These are phyloP conservation scores for Danio albolineatus DNA, from an alignment of 2,797 vertebrate species.

Conservation along the genomic window DNA sequence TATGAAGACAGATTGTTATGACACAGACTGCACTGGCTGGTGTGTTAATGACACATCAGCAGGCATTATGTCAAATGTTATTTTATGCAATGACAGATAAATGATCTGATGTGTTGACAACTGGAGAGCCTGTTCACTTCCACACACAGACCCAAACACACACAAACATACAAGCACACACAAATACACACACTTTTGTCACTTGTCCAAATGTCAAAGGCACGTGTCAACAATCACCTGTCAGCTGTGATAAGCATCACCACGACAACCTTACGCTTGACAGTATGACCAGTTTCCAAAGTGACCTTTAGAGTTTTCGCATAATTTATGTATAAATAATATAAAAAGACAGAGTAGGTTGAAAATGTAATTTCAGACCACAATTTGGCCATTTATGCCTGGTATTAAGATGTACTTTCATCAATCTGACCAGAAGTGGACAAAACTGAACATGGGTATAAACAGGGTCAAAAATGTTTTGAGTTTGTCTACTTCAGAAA, in stretches of 20 bases:
- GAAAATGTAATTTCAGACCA: background rate
- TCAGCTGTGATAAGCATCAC: constrained; percentile 17
- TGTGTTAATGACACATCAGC: constrained; percentile 52
- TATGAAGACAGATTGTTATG: constrained; percentile 36
- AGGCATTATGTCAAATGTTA: constrained; percentile 42
- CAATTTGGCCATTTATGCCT: background rate
- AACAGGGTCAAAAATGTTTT: too few relatives aligned
- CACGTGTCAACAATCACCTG: constrained; percentile 30
- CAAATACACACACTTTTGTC: constrained; percentile 11
- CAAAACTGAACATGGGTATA: too few relatives aligned
- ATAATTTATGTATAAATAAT: background rate
- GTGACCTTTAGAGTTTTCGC: background rate
- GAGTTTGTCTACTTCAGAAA: too few relatives aligned
- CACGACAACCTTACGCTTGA: constrained; percentile 39
- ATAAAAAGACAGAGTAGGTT: background rate
- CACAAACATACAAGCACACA: background rate
- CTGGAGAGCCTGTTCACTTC: background rate
- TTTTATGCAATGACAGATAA: constrained; percentile 32
- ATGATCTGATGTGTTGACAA: constrained; percentile 40
- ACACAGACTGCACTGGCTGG: constrained; percentile 21
- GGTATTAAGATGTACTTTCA: too few relatives aligned
- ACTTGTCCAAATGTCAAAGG: constrained; percentile 20
- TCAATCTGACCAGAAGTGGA: too few relatives aligned
- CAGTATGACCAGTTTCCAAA: background rate
- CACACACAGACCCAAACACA: background rate